Conservation (phyloP, 2,888 invertebrate species). For the Leptinotarsa rubiginosa region DNA sequence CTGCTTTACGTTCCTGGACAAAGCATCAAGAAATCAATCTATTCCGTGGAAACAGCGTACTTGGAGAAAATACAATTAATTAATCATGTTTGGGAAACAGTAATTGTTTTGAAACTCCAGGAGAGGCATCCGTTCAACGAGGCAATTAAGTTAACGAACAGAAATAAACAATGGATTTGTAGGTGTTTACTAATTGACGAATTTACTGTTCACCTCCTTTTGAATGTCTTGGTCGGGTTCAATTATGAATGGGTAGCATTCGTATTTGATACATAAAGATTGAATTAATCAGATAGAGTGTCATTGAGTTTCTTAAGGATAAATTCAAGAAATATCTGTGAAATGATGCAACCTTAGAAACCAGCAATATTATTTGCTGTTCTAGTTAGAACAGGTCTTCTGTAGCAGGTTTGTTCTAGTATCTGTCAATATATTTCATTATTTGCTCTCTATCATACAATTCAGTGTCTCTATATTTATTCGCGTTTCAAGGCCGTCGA, state of each 20-base stretch:
- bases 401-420: too few species aligned
- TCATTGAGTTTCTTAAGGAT: too few species aligned
- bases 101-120: not conserved
- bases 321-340: too few species aligned
- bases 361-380: too few species aligned
- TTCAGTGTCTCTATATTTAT: too few species aligned
- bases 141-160: slow-evolving; percentile 12
- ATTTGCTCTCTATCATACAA: too few species aligned
- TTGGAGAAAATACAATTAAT: not conserved
- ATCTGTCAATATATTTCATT: too few species aligned
- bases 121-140: not conserved
- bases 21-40: not conserved
- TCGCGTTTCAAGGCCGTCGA: too few species aligned
- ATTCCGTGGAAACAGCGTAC: not conserved
- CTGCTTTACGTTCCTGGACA: not conserved
- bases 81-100: slow-evolving; percentile 1
- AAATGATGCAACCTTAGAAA: too few species aligned
- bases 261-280: not conserved
- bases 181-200: slow-evolving; percentile 10
- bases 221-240: not conserved
- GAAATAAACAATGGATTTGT: slow-evolving; percentile 9
- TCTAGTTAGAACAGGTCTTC: too few species aligned
- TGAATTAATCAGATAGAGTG: not conserved
- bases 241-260: not conserved
- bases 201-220: not conserved